Conservation (phyloP, 2,797 vertebrate genomes). For the Bovichtus diacanthus region DNA sequence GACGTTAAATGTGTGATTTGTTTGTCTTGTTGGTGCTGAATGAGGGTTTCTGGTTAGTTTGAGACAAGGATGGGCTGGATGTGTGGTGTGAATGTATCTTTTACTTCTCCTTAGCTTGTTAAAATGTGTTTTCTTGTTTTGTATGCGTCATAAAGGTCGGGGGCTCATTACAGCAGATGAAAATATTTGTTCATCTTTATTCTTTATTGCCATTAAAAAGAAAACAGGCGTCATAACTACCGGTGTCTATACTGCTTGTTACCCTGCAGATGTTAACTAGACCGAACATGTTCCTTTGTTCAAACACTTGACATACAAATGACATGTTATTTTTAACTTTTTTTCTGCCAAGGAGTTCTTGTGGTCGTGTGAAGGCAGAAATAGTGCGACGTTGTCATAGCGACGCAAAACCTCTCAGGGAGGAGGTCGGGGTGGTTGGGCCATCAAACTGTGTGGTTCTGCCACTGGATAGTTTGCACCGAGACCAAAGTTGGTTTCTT, state of each 20-base stretch:
- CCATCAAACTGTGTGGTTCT: slow-evolving; percentile 10
- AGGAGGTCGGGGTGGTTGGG: not conserved
- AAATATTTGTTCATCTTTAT: not conserved
- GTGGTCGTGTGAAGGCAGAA: slow-evolving; percentile 14
- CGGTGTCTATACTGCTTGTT: slow-evolving; percentile 12
- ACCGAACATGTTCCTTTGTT: not conserved
- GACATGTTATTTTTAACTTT: not conserved
- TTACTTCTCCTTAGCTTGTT: not conserved
- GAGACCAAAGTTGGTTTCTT: too few species aligned
- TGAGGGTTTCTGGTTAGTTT: slow-evolving; percentile 8
- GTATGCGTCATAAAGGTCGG: not conserved
- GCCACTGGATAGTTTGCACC: too few species aligned
- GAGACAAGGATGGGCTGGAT: not conserved
- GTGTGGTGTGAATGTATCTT: not conserved
- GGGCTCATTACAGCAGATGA: not conserved
- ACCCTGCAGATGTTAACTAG: not conserved
- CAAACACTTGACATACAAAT: not conserved
- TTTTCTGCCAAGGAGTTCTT: not conserved
- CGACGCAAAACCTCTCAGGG: not conserved
- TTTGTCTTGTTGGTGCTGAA: not conserved
- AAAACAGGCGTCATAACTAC: not conserved
- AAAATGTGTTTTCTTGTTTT: not conserved
- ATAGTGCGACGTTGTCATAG: slow-evolving; percentile 20
- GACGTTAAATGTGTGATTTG: too few species aligned
- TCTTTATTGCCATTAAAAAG: slow-evolving; percentile 10